A percentile compares a stretch with the other conserved stretches of the same genome.
phyloP scores from a whole-genome alignment of 2,888 invertebrate species.

The Melipona beecheii region DNA sequence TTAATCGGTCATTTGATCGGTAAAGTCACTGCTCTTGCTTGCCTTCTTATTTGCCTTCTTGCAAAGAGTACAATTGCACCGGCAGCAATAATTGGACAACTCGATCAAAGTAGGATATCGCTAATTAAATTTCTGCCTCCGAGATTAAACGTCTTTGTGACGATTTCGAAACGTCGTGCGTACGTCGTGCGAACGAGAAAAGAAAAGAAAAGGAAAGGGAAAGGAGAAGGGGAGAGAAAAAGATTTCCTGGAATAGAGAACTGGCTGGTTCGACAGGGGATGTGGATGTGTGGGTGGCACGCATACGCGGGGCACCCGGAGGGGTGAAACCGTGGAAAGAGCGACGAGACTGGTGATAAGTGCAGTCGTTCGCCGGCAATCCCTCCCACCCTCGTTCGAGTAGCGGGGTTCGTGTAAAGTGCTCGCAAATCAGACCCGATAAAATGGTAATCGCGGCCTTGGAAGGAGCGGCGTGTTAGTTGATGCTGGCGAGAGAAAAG shows the following conservation, averaged over 20 bases:
- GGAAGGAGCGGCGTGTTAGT: constrained; percentile 45
- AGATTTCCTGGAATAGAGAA: neutral
- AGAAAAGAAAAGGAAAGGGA: no score
- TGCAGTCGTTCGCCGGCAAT: constrained; percentile 61
- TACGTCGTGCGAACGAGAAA: neutral
- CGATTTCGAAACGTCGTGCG: neutral
- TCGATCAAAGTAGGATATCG: neutral
- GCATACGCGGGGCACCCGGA: constrained; percentile 34
- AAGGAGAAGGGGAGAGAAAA: neutral
- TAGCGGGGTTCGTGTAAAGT: constrained; percentile 75
- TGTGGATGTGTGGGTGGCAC: neutral
- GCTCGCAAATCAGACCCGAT: constrained; percentile 81
- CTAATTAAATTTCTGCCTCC: neutral
- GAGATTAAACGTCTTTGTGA: neutral
- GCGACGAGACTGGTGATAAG: constrained; percentile 57
- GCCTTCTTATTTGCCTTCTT: no score
- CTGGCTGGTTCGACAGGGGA: neutral
- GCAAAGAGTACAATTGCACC: no score
- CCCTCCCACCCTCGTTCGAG: constrained; percentile 54
- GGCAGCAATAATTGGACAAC: neutral
- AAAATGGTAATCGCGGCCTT: constrained; percentile 79
- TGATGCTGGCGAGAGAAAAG: constrained; percentile 42
- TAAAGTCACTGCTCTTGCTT: no score
- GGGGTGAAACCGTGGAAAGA: constrained; percentile 46
- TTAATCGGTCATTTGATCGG: no score